phyloP scores from a whole-genome alignment of 2,888 invertebrate genomes.

The Andrena bicolor region DNA sequence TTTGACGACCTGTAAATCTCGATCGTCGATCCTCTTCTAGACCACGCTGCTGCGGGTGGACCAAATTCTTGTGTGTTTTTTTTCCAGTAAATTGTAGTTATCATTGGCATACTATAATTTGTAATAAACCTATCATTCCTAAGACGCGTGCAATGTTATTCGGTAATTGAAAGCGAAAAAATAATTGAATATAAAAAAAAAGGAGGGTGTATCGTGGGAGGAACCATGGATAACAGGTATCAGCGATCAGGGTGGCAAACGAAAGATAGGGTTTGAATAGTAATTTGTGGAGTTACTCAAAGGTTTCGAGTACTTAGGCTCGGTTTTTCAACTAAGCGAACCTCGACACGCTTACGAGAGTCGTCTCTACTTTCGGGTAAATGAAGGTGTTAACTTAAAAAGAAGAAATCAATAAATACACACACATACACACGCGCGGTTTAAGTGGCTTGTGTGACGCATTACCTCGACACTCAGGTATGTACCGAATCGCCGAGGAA shows the following conservation, averaged over 20 bases:
- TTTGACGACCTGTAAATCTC: not conserved
- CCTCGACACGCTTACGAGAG: too few relatives aligned
- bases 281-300: too few relatives aligned
- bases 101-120: not conserved
- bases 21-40: not conserved
- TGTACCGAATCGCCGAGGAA: not conserved
- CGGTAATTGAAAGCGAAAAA: too few relatives aligned
- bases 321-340: too few relatives aligned
- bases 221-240: not conserved
- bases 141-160: not conserved
- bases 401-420: slow-evolving; percentile 61
- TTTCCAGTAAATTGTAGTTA: slow-evolving; percentile 19
- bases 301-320: not conserved
- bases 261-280: not conserved
- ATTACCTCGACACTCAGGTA: slow-evolving; percentile 27
- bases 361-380: too few relatives aligned
- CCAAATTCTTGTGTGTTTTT: not conserved
- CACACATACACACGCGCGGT: slow-evolving; percentile 41
- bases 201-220: too few relatives aligned
- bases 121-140: slow-evolving; percentile 43
- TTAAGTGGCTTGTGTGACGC: slow-evolving; percentile 39
- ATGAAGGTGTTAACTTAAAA: slow-evolving; percentile 63
- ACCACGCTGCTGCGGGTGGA: not conserved
- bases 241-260: slow-evolving; percentile 10
- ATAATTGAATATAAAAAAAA: too few relatives aligned